Base-by-base conservation (phyloP, 1,140 invertebrate species). In the Sipha flava region DNA sequence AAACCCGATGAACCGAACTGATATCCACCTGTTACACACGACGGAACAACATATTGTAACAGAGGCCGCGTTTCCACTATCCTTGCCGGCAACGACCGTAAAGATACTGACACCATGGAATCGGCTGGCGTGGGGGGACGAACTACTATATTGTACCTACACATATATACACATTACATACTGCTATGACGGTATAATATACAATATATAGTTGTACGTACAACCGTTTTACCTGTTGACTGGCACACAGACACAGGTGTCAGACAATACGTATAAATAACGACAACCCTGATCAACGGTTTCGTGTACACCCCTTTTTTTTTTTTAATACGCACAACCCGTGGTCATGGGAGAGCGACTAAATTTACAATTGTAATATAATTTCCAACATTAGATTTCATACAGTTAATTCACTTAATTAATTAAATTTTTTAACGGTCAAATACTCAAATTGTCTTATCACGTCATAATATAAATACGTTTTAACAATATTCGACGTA, bases 221-320 rank as follows among this genome's bases (percentile, higher is more conserved):
- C 34, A 16, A 29, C 40, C 64, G 40, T 70, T 70, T 70, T 70
- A 70, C 66, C 66, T 70, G 66, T 70, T 70, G 40, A 70, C 66
- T n/a, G 66, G 40, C 23, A 29, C 2, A n/a, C 59, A 64, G n/a
- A 47, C 37, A 45, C 66, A 70, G 66, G 66, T 70, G 66, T 70
- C 66, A 9, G 66, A 70, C 66, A 47, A 70, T 6, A 40, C 43
- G 43, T 47, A 70, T 47, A 45, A 18, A 68, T 18, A 18, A 47
- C 66, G 26, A 47, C 43, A 29, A 26, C 40, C 66, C 66, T 29
- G 66, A 70, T 29, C 66, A 29, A 70, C 66, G 66, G 66, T 47
- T 70, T 29, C 23, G 66, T 70, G 40, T 45, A 70, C 66, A 45
- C 64, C 64, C 37, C 40, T 14, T 45, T 45, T 45, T 66, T 26